Percentiles rank a stretch among this genome's conserved stretches.
Conservation (phyloP, 2,888 invertebrate genomes). For the Amiota minor region DNA sequence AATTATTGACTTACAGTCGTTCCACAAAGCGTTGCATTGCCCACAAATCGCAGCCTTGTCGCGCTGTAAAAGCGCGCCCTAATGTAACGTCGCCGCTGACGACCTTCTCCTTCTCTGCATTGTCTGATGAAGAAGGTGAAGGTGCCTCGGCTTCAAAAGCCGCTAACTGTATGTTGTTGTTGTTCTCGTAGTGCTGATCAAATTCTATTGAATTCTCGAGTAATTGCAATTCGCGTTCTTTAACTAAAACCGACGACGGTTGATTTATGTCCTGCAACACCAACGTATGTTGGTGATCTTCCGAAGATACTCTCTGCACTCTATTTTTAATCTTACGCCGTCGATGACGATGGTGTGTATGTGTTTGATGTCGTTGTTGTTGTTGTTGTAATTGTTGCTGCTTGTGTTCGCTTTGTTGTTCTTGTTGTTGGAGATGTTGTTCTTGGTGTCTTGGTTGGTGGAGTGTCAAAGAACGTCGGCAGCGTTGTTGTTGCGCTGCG, state of each 20-base stretch:
- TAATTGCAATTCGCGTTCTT: too few relatives aligned
- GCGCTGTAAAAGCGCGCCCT: constrained; percentile 52
- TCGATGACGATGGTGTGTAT: constrained; percentile 62
- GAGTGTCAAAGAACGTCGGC: constrained; percentile 65
- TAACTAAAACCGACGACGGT: background rate
- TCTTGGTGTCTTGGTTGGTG: constrained; percentile 61
- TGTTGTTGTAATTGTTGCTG: constrained; percentile 65
- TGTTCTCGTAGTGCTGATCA: constrained; percentile 37
- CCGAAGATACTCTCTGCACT: constrained; percentile 40
- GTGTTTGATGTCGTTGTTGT: constrained; percentile 61
- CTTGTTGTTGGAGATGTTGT: constrained; percentile 60
- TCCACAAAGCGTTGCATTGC: constrained; percentile 74
- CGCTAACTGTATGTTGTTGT: constrained; percentile 46
- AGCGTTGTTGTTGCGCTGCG: constrained; percentile 66
- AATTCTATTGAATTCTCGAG: too few relatives aligned
- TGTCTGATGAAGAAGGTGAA: constrained; percentile 40
- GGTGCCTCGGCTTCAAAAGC: constrained; percentile 48
- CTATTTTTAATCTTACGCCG: constrained; percentile 44
- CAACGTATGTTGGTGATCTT: background rate
- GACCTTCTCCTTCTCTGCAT: constrained; percentile 55
- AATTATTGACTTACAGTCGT: constrained; percentile 70
- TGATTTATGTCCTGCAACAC: background rate
- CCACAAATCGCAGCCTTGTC: constrained; percentile 71
- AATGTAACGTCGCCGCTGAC: constrained; percentile 56
- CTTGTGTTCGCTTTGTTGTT: constrained; percentile 47